Base-by-base conservation (phyloP, 1,140 invertebrate species). In the Trachymyrmex cornetzi region DNA sequence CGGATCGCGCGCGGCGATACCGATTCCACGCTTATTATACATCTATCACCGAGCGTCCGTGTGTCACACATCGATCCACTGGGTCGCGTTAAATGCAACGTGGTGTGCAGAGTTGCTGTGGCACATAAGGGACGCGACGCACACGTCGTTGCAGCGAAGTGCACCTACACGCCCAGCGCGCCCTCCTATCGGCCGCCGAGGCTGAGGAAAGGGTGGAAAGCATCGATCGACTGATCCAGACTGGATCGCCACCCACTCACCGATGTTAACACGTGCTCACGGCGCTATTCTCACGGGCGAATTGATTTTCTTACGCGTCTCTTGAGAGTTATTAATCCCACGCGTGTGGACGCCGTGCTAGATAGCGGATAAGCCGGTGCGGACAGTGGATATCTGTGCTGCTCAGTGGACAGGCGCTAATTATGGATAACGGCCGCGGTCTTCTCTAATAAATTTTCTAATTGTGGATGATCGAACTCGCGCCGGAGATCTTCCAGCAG, bases 11-110 rank as follows among this genome's bases (percentile, higher is more conserved):
- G 50, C 79, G 77, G 24, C 75, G 75, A 22, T 77, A 69, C 80
- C 66, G 66, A 84, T 74, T 82, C 80, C 55, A 84, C 80, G 80
- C 80, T 84, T 75, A 84, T 84, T 84, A 84, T 82, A 74, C 74
- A 82, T 84, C 67, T 50, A 84, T 74, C 44, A 74, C 24, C 80
- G 80, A 48, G 67, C 69, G 69, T 84, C 80, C 69, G 80, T 84
- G 80, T 84, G 69, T 84, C 80, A 84, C 57, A 84, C 80, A 84
- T 84, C 80, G 77, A 61, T 67, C 92, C 92, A 92, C 92, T 91
- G 91, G 92, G 87, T 91, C 91, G 92, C 93, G 93, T 94, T 93
- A 94, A 94, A 94, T 94, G 94, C 93, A 90, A 93, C 81, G 86
- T 93, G 93, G 92, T 93, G 93, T 91, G 90, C 72, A 48, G 64